Evolutionary conservation across 2,797 vertebrate species (phyloP), one percentile per base, ranked within the genome.

Genomic region (Ptychadena robeensis): DNA sequence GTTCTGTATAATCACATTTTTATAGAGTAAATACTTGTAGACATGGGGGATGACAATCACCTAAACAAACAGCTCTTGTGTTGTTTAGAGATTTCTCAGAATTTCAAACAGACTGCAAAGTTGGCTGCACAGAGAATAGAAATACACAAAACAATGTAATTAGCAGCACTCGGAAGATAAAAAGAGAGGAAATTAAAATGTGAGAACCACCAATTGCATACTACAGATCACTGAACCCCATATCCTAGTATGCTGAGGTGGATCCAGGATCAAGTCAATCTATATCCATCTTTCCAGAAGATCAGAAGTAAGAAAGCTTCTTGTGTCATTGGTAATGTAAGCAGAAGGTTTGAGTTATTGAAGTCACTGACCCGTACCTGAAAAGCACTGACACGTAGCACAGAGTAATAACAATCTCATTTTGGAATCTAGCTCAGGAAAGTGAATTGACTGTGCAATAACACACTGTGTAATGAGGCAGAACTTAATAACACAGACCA

Each of bases 391-490:
- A 85, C 82, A 75, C 78, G 59, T 61, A 65, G 30, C 40, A 61
- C 70, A 57, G 73, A 75, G 76, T 71, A 85, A 85, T 85, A 85
- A 80, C 59, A 85, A 85, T 85, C 77, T 85, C 37, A 80, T 75
- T 80, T 76, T 85, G 71, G 71, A 59, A 80, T 84, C 71, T 75
- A 85, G 18, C 61, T 75, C 65, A 80, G 66, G 65, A 85, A 75
- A 80, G 82, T 35, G 69, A 76, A 75, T 73, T 75, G 72, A 75
- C 71, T 80, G 72, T 71, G 65, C 82, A 85, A 85, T 75, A 80
- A 37, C 37, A n/a, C 63, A 48, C 70, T 74, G 77, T 74, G 57
- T 85, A 85, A 85, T 80, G 82, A 75, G 82, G 64, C 78, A 80
- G 48, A 80, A 70, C 78, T 69, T 80, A 84, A 80, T 74, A 73